Evolutionary conservation across 2,888 invertebrate genomes (phyloP), one percentile per base, ranked within the genome.

Genomic region (Lithophane ornitopus): DNA sequence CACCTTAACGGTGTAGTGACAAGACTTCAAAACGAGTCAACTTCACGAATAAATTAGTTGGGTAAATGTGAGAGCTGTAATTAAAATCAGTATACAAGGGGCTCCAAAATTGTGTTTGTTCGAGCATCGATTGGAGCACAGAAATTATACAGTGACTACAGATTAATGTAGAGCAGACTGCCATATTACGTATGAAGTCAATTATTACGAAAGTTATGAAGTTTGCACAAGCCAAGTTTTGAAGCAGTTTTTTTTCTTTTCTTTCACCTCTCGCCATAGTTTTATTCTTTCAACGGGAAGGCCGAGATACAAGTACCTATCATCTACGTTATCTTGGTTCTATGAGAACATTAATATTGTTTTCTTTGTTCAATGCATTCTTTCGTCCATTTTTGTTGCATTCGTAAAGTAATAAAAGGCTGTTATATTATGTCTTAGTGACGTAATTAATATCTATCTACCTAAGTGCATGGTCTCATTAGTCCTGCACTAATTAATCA

Each of bases 21-120:
- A 73, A 85, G 78, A 76, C 76, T 85, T 85, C 80, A 72, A 74
- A 85, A 85, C 71, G 76, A 77, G 68, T 74, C 74, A 79, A 85
- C 82, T 87, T 81, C 22, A 63, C 56, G 87, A 76, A 87, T 85
- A 85, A 84, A 78, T 87, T 87, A 78, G 74, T 72, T 61, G 49
- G 67, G 81, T 81, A 72, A 76, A 84, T 78, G 76, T 79, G 78
- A 71, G 56, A 62, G 66, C 26, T 70, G 71, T 85, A 82, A 85
- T 82, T 84, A 81, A 81, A 85, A 86, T 76, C 74, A 22, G 74
- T 76, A 70, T 62, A 59, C 71, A 74, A 63, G 46, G 63, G 71
- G 58, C 39, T 72, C 41, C 66, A 39, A 75, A 74, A 77, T 69
- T 77, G 71, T 62, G 77, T 78, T 83, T 58, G 65, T 68, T 70